Evolutionary conservation across 1,140 invertebrate genomes (phyloP).

Genomic region (Drosophila melanica): DNA sequence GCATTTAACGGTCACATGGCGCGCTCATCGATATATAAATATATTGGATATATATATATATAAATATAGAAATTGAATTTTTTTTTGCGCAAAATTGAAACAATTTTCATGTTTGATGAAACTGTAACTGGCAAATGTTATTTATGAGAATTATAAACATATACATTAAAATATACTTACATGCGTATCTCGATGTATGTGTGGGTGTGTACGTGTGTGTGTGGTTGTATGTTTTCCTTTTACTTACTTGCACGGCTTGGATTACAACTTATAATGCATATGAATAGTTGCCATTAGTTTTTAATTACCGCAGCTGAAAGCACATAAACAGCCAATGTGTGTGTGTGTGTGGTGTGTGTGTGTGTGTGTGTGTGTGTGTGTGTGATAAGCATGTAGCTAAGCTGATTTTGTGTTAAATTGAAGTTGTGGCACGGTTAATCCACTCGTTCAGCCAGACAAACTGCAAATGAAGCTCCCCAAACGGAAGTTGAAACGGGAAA

Average conservation of each 20-base stretch:
- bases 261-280: conserved; percentile 35
- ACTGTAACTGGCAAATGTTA: conserved; percentile 63
- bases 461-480: conserved; percentile 34
- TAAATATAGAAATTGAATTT: conserved; percentile 7
- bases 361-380: conserved; percentile 25
- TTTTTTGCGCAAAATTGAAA: conserved; percentile 46
- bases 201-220: conserved; percentile 4
- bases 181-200: neutral
- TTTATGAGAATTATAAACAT: conserved; percentile 29
- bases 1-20: conserved; percentile 66
- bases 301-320: conserved; percentile 39
- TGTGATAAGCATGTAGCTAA: conserved; percentile 44
- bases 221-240: neutral
- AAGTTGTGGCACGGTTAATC: conserved; percentile 34
- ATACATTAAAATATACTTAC: conserved; percentile 50
- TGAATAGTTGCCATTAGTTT: conserved; percentile 44
- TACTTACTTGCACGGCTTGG: conserved; percentile 32
- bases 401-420: conserved; percentile 46
- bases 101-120: conserved; percentile 77
- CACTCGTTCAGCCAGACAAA: conserved; percentile 37
- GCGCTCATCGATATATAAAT: conserved; percentile 31
- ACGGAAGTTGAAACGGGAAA: conserved; percentile 16
- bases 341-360: conserved; percentile 2
- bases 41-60: neutral
- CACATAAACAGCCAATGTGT: conserved; percentile 3